Evolutionary conservation across 2,888 invertebrate genomes (phyloP), one percentile per base, ranked within the genome.

Genomic region (Seira ritae): DNA sequence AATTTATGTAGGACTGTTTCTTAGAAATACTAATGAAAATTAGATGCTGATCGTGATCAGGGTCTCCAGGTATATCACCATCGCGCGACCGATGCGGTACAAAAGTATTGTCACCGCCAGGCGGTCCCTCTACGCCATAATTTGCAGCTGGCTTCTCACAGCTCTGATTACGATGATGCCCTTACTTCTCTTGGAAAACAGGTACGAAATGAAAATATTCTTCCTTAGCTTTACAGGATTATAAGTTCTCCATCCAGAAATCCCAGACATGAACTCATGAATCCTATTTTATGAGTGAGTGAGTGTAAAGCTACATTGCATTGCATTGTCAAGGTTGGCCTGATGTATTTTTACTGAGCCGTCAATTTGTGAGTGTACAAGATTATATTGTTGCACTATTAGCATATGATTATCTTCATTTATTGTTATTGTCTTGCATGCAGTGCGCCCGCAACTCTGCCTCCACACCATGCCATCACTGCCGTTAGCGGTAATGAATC

Each of bases 81-180:
- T 89, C 50, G 87, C 88, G 8, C 85, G 86, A 17, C 89, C 89
- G 0, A 89, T 89, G 89, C 83, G 86, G 55, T 88, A 87, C 85
- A 88, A 87, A 78, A 84, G 85, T 12, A 87, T 89, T 31, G 86
- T 89, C 15, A 89, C 88, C 8, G 87, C 86, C 3, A 80, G 80
- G 71, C 74, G 89, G 84, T 85, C 82, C 71, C 84, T 88, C 67
- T 76, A 79, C 20, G 85, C 85, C 23, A 84, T 89, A 42, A 37
- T 84, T 46, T 70, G 84, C 23, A 84, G 85, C 17, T 89, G 89
- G 89, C 46, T 85, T 50, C 72, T 86, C 20, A 85, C 87, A 66
- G 76, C 84, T 50, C 69, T 87, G 60, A 80, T 88, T 70, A 86
- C 86, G 24, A 50, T 87, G 70, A 75, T 88, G 75, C 88, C 88